Conservation (phyloP, 2,888 invertebrate species). For the Asteroscopus sphinx region DNA sequence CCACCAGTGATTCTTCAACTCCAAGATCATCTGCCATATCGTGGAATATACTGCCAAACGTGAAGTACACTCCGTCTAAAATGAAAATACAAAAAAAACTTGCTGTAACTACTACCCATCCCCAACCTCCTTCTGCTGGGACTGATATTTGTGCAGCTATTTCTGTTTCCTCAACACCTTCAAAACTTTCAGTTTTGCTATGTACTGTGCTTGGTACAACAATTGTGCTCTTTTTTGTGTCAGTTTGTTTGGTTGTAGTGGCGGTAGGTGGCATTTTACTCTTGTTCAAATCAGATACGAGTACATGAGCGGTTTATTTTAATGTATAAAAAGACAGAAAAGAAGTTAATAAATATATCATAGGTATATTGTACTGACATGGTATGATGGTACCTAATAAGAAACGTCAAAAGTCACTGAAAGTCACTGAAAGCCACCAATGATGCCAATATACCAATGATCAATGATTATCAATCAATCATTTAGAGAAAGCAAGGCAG, state of each 20-base stretch:
- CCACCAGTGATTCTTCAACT: conserved; percentile 68
- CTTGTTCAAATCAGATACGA: background rate
- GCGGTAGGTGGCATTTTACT: conserved; percentile 57
- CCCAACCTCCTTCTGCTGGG: conserved; percentile 83
- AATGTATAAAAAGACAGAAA: conserved; percentile 1
- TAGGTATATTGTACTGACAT: background rate
- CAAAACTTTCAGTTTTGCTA: conserved; percentile 63
- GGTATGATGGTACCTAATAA: background rate
- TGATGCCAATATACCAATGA: background rate
- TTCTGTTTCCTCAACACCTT: conserved; percentile 82
- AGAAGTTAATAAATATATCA: conserved; percentile 1
- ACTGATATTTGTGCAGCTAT: conserved; percentile 82
- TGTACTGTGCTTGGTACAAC: conserved; percentile 72
- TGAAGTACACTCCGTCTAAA: conserved; percentile 78
- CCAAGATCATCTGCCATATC: conserved; percentile 75
- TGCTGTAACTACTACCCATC: conserved; percentile 80
- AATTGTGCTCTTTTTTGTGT: conserved; percentile 66
- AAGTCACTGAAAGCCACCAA: too few relatives aligned
- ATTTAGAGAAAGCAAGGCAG: too few relatives aligned
- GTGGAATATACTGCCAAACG: conserved; percentile 78
- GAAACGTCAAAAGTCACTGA: conserved; percentile 23
- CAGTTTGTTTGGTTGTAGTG: conserved; percentile 44
- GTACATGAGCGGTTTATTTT: background rate
- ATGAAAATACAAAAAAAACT: conserved; percentile 73
- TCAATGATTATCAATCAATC: too few relatives aligned